phyloP scores from a whole-genome alignment of 2,797 vertebrate species.

The Dipus sagitta region DNA sequence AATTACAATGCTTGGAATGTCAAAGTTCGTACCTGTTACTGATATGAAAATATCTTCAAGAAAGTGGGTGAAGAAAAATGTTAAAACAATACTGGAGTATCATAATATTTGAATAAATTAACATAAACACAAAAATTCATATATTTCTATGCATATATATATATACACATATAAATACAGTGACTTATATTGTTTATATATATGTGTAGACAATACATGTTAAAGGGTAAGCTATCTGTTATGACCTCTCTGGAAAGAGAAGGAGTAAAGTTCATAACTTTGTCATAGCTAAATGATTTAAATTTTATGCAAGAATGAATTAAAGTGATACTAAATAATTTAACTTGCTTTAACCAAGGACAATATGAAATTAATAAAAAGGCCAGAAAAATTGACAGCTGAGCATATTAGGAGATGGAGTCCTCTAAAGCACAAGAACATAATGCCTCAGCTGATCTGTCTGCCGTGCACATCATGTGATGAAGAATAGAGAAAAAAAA shows the following conservation, averaged over 20 bases:
- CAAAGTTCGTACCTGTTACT: background rate
- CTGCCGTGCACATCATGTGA: background rate
- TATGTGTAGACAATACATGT: background rate
- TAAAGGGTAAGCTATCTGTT: background rate
- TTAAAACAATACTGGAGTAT: background rate
- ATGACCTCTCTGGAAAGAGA: background rate
- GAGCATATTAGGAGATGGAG: background rate
- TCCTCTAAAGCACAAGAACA: background rate
- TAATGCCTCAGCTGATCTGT: background rate
- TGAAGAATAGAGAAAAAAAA: background rate
- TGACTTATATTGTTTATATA: background rate
- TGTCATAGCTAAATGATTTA: constrained; percentile 7
- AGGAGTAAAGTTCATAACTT: constrained; percentile 28
- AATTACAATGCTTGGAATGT: background rate
- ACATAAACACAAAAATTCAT: background rate
- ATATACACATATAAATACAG: background rate
- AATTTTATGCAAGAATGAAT: constrained; percentile 8
- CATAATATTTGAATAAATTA: constrained; percentile 30
- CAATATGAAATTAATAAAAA: background rate
- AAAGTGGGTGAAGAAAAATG: background rate
- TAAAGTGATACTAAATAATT: constrained; percentile 41
- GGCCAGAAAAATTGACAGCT: background rate
- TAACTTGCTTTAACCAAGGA: constrained; percentile 49
- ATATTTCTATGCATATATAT: background rate
- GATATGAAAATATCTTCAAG: background rate